Base-by-base conservation (phyloP, 2,888 invertebrate species). In the Sesia apiformis region DNA sequence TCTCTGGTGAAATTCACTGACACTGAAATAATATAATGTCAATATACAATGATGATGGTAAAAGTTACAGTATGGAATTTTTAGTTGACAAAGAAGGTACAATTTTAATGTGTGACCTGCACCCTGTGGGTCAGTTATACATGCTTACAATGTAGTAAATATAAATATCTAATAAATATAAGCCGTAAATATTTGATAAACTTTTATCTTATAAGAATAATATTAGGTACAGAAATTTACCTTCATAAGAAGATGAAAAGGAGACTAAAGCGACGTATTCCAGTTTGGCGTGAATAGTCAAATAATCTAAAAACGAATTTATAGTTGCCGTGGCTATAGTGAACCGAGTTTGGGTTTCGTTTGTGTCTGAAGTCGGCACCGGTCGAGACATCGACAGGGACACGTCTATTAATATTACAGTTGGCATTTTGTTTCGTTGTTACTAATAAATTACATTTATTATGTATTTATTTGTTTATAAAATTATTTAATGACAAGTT, bases 1-100 rank as follows among this genome's bases (percentile, higher is more conserved):
- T 98, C 98, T 56, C 98, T 90, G 0, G 98, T 98, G 70, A 98
- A 98, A 23, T 95, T 93, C 46, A 95, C 94, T 41, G 95, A 91
- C 54, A 96, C 92, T 87, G 65, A 53, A 78, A 78, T 49, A 56
- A 52, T 46, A 39, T 38, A 49, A 53, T 4, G 23, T 23, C n/a
- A 51, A 39, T 23, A 23, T 23, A 23, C 23, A 23, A 23, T 23
- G 23, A 23, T 23, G 23, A 23, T 23, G 23, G 23, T 23, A 23
- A 49, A 49, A 49, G 2, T 5, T 8, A 49, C n/a, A 49, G 49
- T n/a, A 49, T 23, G 23, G 23, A n/a, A 49, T 49, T 5, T 8
- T n/a, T 49, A n/a, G 5, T 23, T 6, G 8, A 49, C 4, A 8
- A 49, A 49, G 5, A 49, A 6, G 1, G 49, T 49, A 49, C 7